Conservation (phyloP, 2,797 vertebrate species). For the Falco concolor region DNA sequence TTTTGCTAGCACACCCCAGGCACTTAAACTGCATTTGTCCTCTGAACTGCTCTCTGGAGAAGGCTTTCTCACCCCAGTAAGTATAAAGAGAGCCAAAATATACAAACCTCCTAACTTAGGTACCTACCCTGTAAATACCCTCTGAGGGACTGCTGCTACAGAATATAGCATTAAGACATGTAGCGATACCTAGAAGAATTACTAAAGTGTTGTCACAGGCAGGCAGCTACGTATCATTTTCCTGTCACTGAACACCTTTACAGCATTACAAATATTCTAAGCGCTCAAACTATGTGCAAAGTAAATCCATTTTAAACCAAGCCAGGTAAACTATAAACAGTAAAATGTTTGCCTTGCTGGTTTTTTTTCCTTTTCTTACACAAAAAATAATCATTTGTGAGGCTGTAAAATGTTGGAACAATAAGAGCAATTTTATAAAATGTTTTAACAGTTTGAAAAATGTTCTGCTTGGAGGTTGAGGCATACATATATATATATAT, state of each 20-base stretch:
- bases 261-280: conserved; percentile 10
- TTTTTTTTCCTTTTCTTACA: neutral
- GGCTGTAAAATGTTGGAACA: conserved; percentile 12
- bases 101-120: conserved; percentile 37
- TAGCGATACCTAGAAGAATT: neutral
- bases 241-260: conserved; percentile 26
- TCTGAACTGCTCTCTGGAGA: conserved; percentile 44
- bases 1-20: neutral
- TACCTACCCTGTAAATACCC: conserved; percentile 25
- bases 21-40: conserved; percentile 11
- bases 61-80: conserved; percentile 25
- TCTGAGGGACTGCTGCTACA: neutral
- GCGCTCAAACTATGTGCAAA: neutral
- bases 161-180: neutral
- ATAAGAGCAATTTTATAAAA: conserved; percentile 2
- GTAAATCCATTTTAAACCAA: conserved; percentile 3
- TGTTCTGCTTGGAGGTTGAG: neutral
- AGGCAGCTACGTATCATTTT: conserved; percentile 27
- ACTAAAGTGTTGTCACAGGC: neutral
- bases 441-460: neutral
- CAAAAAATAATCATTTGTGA: neutral
- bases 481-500: neutral
- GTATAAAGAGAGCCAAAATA: conserved; percentile 5
- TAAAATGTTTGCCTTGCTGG: neutral
- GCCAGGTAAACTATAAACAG: neutral